Evolutionary conservation across 2,888 invertebrate genomes (phyloP), one percentile per base, ranked within the genome.

Genomic region (Hoplodrina ambigua): DNA sequence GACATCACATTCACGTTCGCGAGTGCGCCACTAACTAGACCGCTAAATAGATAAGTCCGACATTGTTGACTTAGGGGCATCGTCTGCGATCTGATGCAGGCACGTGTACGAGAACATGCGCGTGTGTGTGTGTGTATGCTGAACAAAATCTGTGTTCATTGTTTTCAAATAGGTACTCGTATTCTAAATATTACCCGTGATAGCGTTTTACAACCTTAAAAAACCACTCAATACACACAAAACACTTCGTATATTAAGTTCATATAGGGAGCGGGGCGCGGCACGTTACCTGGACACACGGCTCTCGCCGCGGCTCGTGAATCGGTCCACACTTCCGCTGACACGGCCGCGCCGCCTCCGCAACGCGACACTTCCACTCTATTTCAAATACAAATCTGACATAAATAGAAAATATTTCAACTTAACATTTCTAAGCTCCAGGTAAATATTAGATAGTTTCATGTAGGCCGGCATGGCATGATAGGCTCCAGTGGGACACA

Each of bases 341-440:
- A 7, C 69, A 54, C 66, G 55, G 50, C 65, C 64, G 37, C 37
- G 11, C 56, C 56, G 57, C 25, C 53, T 59, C n/a, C 25, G 46
- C 25, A 64, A 46, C 64, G 63, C 52, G 66, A 53, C 78, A 72
- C 52, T 65, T 63, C 62, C 57, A 81, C 57, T 66, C 73, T 64
- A 78, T 70, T 81, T 81, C 44, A 60, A 73, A 81, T 64, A 74
- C 44, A 81, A 81, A 81, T 69, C 46, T 64, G 63, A 73, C 78
- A 49, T 73, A 69, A 70, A 70, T 61, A 59, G 44, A 67, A 61
- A 30, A 11, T 58, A 76, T 76, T 46, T 68, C 41, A 49, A 44
- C 50, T 66, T 2, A 56, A 68, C 49, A 65, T 68, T 54, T 62
- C 25, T 19, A 8, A 58, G 75, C 49, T 55, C n/a, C 41, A 55